phyloP scores from a whole-genome alignment of 1,140 invertebrate species.

The Harlomillsia oculata region DNA sequence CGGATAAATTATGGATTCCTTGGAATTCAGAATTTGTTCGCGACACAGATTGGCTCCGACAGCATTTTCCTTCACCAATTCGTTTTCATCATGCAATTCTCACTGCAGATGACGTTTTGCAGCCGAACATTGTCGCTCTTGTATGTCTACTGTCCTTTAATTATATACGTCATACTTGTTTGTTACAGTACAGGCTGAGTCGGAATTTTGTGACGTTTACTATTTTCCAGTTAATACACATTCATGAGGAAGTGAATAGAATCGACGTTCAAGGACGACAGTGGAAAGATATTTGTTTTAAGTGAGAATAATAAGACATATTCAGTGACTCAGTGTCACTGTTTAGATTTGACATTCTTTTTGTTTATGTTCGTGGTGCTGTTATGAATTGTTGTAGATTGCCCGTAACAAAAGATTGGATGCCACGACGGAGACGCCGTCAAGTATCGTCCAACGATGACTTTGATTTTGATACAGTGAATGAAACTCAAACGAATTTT shows the following conservation, averaged over 20 bases:
- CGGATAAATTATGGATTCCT: conserved; percentile 62
- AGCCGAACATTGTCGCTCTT: conserved; percentile 45
- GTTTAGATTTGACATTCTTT: background rate
- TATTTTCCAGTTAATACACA: conserved; percentile 27
- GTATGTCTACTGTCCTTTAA: conserved; percentile 35
- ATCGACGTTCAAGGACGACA: conserved; percentile 37
- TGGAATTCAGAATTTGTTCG: conserved; percentile 54
- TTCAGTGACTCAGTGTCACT: background rate
- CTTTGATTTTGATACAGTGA: too few relatives aligned
- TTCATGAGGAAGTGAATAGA: conserved; percentile 28
- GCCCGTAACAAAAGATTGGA: conserved; percentile 6
- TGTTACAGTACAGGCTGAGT: background rate
- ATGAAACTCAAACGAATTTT: too few relatives aligned
- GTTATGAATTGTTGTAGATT: conserved; percentile 3
- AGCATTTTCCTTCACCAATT: conserved; percentile 54
- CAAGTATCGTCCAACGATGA: background rate
- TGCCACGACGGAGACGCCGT: conserved; percentile 7
- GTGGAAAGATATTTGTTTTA: conserved; percentile 56
- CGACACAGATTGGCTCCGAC: conserved; percentile 61
- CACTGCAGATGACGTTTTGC: conserved; percentile 55
- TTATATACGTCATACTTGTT: background rate
- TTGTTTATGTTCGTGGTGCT: background rate
- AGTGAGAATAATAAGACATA: conserved; percentile 41
- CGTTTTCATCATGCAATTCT: conserved; percentile 53
- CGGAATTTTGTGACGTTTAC: background rate